A percentile compares a stretch with the other conserved stretches of the same genome.
These are phyloP conservation scores for Galemys pyrenaicus DNA, from an alignment of 2,113 vertebrate genomes.

Conservation along the genomic window DNA sequence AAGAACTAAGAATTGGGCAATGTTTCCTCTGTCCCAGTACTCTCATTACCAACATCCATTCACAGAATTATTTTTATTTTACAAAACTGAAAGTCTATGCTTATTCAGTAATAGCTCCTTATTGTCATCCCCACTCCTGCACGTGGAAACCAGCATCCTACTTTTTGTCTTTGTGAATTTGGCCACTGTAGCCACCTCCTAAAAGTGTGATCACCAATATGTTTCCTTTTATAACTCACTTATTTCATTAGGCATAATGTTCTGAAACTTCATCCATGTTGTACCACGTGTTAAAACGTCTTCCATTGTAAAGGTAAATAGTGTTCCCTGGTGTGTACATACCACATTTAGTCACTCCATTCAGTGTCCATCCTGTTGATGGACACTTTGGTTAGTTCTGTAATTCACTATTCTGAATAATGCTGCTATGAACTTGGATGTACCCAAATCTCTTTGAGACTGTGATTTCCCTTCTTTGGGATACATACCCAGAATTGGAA, in stretches of 20 bases:
- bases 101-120: not conserved
- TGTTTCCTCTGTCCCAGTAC: too few relatives aligned
- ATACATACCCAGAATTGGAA: not conserved
- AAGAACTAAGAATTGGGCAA: not conserved
- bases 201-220: not conserved
- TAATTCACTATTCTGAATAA: not conserved
- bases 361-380: not conserved
- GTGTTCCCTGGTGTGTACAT: not conserved
- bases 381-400: not conserved
- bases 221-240: not conserved
- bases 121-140: fast-evolving
- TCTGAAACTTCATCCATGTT: not conserved
- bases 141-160: not conserved
- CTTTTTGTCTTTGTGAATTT: not conserved
- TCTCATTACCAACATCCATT: not conserved
- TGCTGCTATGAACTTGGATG: not conserved
- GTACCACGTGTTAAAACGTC: not conserved
- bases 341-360: not conserved
- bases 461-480: not conserved
- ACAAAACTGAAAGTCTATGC: not conserved
- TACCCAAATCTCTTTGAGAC: not conserved
- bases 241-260: not conserved
- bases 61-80: not conserved
- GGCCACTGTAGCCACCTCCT: not conserved
- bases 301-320: not conserved